phyloP scores from a whole-genome alignment of 2,797 vertebrate genomes.

The Furcifer pardalis region DNA sequence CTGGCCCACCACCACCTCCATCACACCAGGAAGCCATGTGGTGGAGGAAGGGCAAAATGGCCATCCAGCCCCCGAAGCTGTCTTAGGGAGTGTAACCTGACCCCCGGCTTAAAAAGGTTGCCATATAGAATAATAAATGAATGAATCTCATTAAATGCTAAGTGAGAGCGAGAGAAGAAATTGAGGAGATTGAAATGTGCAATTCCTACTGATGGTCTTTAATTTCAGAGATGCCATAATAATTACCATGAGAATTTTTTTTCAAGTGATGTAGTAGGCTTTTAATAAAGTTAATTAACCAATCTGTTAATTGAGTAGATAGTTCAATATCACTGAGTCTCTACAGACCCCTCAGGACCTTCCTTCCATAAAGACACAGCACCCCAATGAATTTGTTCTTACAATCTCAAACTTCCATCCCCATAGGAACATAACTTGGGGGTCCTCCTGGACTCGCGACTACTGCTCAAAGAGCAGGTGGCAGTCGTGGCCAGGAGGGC shows the following conservation, averaged over 20 bases:
- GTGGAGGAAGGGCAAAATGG: too few species aligned
- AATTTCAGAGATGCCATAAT: constrained; percentile 30
- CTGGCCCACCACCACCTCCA: too few species aligned
- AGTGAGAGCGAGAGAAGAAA: not conserved
- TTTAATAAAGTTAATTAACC: constrained; percentile 27
- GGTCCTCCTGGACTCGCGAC: too few species aligned
- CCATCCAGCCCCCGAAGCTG: too few species aligned
- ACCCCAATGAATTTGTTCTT: not conserved
- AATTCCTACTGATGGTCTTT: not conserved
- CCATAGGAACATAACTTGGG: too few species aligned
- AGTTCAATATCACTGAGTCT: not conserved
- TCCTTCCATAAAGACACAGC: constrained; percentile 9
- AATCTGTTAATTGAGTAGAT: constrained; percentile 17
- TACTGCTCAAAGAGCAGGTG: too few species aligned
- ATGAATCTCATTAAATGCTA: not conserved
- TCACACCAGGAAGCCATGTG: too few species aligned
- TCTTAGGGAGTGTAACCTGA: too few species aligned
- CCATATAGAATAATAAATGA: not conserved
- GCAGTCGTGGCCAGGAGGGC: too few species aligned
- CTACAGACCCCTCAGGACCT: not conserved
- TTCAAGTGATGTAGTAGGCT: not conserved
- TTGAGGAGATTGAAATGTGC: not conserved
- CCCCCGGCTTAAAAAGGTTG: too few species aligned
- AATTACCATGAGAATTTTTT: not conserved
- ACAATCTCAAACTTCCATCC: not conserved